Evolutionary conservation across 2,888 invertebrate species (phyloP).

Genomic region (Abrostola triplasia): DNA sequence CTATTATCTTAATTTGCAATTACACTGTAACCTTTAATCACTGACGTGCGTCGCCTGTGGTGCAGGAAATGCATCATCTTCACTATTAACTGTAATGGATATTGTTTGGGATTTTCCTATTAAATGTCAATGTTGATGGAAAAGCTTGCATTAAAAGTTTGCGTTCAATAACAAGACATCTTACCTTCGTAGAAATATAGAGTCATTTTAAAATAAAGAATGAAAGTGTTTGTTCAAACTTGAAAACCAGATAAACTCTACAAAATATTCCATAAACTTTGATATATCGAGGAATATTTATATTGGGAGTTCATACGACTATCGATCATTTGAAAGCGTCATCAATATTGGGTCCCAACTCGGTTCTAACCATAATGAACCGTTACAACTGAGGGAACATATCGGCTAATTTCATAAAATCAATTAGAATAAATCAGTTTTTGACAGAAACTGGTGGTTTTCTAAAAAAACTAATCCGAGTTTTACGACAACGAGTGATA

Average conservation of each 20-base stretch:
- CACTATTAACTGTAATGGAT: conserved; percentile 6
- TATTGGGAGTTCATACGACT: too few relatives aligned
- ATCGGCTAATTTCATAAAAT: conserved; percentile 44
- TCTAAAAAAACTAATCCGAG: conserved; percentile 39
- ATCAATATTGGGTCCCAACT: neutral
- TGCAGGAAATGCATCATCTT: conserved; percentile 20
- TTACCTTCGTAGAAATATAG: too few relatives aligned
- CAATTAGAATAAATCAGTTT: conserved; percentile 55
- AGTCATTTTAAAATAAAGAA: too few relatives aligned
- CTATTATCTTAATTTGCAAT: conserved; percentile 68
- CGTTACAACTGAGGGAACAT: conserved; percentile 22
- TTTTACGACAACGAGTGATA: conserved; percentile 50
- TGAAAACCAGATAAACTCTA: too few relatives aligned
- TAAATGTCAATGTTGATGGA: neutral
- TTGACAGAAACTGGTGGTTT: conserved; percentile 48
- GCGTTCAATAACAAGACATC: neutral
- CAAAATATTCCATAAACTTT: too few relatives aligned
- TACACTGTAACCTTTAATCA: conserved; percentile 67
- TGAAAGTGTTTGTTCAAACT: too few relatives aligned
- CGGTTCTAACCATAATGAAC: conserved; percentile 4
- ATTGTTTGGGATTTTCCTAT: neutral
- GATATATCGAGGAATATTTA: too few relatives aligned
- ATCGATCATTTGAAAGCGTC: too few relatives aligned
- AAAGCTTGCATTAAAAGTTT: neutral
- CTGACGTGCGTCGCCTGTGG: conserved; percentile 47